Percentiles rank a stretch among this genome's conserved stretches.
Conservation (phyloP, 2,888 invertebrate species). For the Rotaria socialis region DNA sequence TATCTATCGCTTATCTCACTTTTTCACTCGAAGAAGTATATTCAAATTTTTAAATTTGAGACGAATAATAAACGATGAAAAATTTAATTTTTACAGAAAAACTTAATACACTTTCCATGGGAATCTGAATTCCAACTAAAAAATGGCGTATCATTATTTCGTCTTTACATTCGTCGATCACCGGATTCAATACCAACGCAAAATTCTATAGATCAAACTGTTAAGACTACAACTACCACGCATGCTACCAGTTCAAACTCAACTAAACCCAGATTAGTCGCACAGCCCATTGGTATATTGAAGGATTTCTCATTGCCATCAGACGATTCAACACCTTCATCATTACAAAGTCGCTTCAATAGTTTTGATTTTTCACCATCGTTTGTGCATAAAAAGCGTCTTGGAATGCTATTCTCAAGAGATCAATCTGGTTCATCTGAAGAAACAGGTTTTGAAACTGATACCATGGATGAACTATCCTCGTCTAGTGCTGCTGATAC, state of each 20-base stretch:
- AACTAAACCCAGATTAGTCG: not conserved
- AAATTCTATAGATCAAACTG: not conserved
- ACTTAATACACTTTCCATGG: not conserved
- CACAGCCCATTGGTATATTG: not conserved
- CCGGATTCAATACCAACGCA: not conserved
- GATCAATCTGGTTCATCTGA: constrained; percentile 24
- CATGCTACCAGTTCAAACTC: not conserved
- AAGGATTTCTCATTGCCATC: not conserved
- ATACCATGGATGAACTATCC: not conserved
- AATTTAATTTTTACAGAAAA: not conserved
- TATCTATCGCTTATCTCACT: too few relatives aligned
- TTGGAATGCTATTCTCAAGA: not conserved
- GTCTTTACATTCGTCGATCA: not conserved
- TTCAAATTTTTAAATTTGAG: too few relatives aligned
- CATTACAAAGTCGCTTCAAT: not conserved
- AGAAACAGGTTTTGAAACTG: constrained; percentile 28
- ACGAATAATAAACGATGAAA: too few relatives aligned
- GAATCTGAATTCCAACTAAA: not conserved
- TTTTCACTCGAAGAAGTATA: too few relatives aligned
- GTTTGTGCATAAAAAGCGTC: not conserved
- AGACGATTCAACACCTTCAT: not conserved
- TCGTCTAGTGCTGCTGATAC: not conserved
- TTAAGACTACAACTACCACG: not conserved
- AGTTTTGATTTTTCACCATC: not conserved
- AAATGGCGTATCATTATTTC: not conserved